These are phyloP conservation scores for Cynaeus angustus DNA, from an alignment of 2,888 invertebrate species.

Conservation along the genomic window DNA sequence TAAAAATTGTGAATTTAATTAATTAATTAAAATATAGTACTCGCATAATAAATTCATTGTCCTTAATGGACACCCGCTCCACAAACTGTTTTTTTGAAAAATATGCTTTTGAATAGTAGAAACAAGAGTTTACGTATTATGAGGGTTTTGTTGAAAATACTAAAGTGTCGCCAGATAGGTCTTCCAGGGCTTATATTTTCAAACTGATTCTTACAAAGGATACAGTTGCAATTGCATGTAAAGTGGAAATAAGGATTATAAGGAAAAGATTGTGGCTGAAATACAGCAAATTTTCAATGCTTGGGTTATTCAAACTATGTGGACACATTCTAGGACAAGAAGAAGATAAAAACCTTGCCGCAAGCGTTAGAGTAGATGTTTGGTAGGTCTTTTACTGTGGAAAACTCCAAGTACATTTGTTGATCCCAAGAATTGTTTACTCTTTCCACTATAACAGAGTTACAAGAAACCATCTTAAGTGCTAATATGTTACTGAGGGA, in stretches of 20 bases:
- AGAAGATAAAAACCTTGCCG: slow-evolving; percentile 75
- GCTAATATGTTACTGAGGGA: slow-evolving; percentile 74
- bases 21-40: no score
- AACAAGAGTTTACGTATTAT: slow-evolving; percentile 84
- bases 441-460: slow-evolving; percentile 62
- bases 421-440: slow-evolving; percentile 59
- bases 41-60: no score
- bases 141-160: slow-evolving; percentile 80
- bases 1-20: background rate
- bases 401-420: background rate
- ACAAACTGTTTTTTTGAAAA: slow-evolving; percentile 73
- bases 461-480: slow-evolving; percentile 68
- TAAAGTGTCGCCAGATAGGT: slow-evolving; percentile 74
- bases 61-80: no score
- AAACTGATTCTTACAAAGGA: slow-evolving; percentile 72
- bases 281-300: slow-evolving; percentile 78
- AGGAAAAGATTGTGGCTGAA: slow-evolving; percentile 71
- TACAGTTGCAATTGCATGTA: slow-evolving; percentile 7
- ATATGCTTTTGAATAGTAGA: slow-evolving; percentile 71
- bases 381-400: slow-evolving; percentile 62
- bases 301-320: slow-evolving; percentile 84
- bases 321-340: slow-evolving; percentile 82
- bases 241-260: slow-evolving; percentile 27
- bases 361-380: slow-evolving; percentile 74
- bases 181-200: slow-evolving; percentile 96